Base-by-base conservation (phyloP, 2,888 invertebrate species). In the Aleiodes testaceus region DNA sequence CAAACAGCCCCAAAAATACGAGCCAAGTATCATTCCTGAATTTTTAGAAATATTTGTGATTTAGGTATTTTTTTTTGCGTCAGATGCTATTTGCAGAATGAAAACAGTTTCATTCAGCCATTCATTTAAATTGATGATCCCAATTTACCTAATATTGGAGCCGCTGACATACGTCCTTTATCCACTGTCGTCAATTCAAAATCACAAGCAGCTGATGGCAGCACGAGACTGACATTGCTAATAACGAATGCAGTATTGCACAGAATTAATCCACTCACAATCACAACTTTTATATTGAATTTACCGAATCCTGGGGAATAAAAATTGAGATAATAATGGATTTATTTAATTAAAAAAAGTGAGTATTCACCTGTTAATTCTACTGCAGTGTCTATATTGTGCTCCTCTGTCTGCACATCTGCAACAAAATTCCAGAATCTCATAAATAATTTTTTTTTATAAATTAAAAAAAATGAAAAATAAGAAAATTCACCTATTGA, bases 181-280 rank as follows among this genome's bases (percentile, higher is more conserved):
- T 94, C 94, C 30, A 90, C 85, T 1, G 94, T 94, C 36, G 92
- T 92, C 93, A 95, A 93, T 78, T 90, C 88, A 88, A 94, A 94
- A 88, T 94, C 94, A 88, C 94, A 94, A 84, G 93, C 93, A 64
- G 95, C 95, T 1, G 95, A 92, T 3, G 96, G 95, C 71, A 96
- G 88, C 72, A 96, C 93, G 85, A 96, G 95, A 53, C 95, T 95
- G 74, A 95, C 91, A 79, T 92, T 94, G 64, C 93, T 93, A 82
- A 94, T 93, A 45, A 93, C 94, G 77, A 96, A 91, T 65, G 95
- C 95, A 52, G 95, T 95, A 88, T 95, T 94, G 79, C 94, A 89
- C 85, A 95, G 95, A 75, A 95, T 95, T 82, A 95, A 89, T 16
- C 95, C 95, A 80, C 93, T 93, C 87, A 95, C 87, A 72, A 93